phyloP scores from a whole-genome alignment of 2,113 vertebrate genomes.

The Elephas maximus region DNA sequence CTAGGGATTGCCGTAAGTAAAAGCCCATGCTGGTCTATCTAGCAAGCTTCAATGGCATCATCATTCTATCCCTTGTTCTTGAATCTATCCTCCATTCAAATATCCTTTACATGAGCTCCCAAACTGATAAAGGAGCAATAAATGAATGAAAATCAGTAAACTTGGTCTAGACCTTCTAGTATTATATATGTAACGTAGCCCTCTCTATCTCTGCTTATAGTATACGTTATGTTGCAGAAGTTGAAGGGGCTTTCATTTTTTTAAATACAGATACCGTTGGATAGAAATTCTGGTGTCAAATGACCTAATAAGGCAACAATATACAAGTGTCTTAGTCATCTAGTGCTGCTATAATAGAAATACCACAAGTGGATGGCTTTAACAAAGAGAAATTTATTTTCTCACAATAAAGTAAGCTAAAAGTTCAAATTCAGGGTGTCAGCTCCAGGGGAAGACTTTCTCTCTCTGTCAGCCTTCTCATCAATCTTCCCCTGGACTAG shows the following conservation, averaged over 20 bases:
- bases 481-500: too few relatives aligned
- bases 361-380: too few relatives aligned
- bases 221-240: not conserved
- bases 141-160: not conserved
- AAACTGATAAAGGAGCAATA: not conserved
- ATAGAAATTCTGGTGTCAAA: not conserved
- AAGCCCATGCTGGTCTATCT: not conserved
- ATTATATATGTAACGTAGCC: too few relatives aligned
- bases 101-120: not conserved
- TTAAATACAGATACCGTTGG: not conserved
- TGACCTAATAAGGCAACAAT: not conserved
- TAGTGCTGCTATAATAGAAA: too few relatives aligned
- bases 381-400: too few relatives aligned
- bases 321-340: too few relatives aligned
- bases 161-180: not conserved
- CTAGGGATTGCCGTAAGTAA: not conserved
- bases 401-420: too few relatives aligned
- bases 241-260: not conserved
- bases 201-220: not conserved
- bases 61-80: not conserved
- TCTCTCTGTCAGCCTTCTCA: too few relatives aligned
- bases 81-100: not conserved
- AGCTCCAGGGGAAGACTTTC: too few relatives aligned
- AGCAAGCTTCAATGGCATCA: not conserved
- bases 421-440: too few relatives aligned